Evolutionary conservation across 1,140 invertebrate species (phyloP).

Genomic region (Drosophila nannoptera): DNA sequence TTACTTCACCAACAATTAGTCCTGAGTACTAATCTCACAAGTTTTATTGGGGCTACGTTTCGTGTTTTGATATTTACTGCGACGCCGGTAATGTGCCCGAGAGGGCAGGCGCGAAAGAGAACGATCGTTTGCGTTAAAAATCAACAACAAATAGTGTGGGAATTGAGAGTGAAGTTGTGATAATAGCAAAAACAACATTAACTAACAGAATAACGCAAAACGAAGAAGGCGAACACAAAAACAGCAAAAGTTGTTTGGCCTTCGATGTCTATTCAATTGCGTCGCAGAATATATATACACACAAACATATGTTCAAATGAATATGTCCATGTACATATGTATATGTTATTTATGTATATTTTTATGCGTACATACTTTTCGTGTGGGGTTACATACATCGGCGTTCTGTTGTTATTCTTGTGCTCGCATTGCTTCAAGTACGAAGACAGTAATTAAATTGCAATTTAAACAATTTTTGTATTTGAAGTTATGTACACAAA

Average conservation of each 20-base stretch:
- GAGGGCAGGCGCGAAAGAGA: slow-evolving; percentile 13
- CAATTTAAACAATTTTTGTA: slow-evolving; percentile 32
- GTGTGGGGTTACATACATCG: slow-evolving; percentile 8
- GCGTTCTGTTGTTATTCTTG: slow-evolving; percentile 46
- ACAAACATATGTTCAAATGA: slow-evolving; percentile 22
- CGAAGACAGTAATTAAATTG: slow-evolving; percentile 40
- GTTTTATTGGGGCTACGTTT: slow-evolving; percentile 9
- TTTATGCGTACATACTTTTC: slow-evolving; percentile 15
- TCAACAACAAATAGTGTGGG: slow-evolving; percentile 23
- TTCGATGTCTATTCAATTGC: slow-evolving; percentile 77
- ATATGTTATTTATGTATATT: slow-evolving; percentile 12
- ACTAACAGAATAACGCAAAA: slow-evolving; percentile 46
- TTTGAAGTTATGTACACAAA: slow-evolving; percentile 2
- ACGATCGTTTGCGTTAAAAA: slow-evolving; percentile 8
- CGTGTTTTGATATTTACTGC: slow-evolving; percentile 10
- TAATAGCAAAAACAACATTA: slow-evolving; percentile 60
- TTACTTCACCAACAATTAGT: too few relatives aligned
- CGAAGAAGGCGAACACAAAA: slow-evolving; percentile 48
- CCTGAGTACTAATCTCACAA: too few relatives aligned
- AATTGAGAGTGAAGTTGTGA: slow-evolving; percentile 52
- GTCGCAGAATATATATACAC: slow-evolving; percentile 65
- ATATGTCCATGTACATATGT: slow-evolving; percentile 8
- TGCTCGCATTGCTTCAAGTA: slow-evolving; percentile 31
- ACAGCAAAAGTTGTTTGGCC: slow-evolving; percentile 72
- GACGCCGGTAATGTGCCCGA: slow-evolving; percentile 44